These are phyloP conservation scores for Gymnocypris eckloni DNA, from an alignment of 2,797 vertebrate genomes.

Conservation along the genomic window DNA sequence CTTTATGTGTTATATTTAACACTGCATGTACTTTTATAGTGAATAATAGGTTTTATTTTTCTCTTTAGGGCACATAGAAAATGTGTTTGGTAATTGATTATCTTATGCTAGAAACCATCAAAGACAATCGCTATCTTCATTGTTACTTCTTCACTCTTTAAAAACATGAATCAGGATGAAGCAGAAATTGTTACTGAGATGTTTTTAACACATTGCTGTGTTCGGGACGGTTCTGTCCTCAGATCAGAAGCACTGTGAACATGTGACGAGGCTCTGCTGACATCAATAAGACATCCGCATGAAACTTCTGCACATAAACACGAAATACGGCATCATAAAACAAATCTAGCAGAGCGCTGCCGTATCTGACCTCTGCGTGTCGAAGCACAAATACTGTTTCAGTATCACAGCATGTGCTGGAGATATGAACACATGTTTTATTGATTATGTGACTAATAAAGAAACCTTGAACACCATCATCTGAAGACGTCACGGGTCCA, in stretches of 20 bases:
- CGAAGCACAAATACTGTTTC: neutral
- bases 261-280: neutral
- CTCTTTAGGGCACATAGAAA: no score
- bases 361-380: neutral
- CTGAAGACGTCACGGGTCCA: neutral
- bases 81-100: neutral
- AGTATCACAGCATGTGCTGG: neutral
- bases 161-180: neutral
- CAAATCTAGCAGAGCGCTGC: conserved; percentile 5
- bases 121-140: neutral
- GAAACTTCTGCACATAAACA: conserved; percentile 23
- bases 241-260: neutral
- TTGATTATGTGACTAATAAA: no score
- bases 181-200: neutral
- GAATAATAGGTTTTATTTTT: neutral
- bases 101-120: neutral
- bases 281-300: neutral
- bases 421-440: neutral
- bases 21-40: neutral
- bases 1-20: neutral
- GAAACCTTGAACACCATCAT: neutral
- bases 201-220: neutral
- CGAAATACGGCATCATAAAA: conserved; percentile 34
- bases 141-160: neutral
- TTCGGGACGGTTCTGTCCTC: no score